phyloP scores from a whole-genome alignment of 1,140 invertebrate genomes.

The Eurosta solidaginis region DNA sequence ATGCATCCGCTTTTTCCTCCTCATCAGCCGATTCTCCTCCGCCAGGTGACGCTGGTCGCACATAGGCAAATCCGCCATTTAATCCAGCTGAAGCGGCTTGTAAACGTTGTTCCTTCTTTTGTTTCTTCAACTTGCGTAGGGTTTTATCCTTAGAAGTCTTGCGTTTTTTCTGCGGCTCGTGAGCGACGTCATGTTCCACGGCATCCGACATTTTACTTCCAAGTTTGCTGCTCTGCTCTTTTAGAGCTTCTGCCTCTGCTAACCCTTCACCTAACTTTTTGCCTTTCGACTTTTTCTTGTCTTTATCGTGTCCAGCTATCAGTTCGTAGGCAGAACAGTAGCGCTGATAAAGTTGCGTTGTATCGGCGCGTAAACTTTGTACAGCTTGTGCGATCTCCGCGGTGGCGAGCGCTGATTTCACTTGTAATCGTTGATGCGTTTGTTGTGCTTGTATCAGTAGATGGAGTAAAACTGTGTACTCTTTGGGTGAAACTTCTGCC shows the following conservation, averaged over 20 bases:
- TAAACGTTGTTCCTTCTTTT: slow-evolving; percentile 38
- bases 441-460: slow-evolving; percentile 29
- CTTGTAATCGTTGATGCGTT: background rate
- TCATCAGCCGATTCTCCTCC: background rate
- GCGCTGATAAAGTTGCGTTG: slow-evolving; percentile 33
- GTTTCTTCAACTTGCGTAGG: slow-evolving; percentile 35
- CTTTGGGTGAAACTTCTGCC: slow-evolving; percentile 34
- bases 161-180: background rate
- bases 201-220: background rate
- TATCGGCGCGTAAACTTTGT: slow-evolving; percentile 41
- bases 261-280: background rate
- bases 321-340: slow-evolving; percentile 54
- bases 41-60: background rate
- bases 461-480: slow-evolving; percentile 36
- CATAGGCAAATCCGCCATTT: slow-evolving; percentile 32
- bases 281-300: slow-evolving; percentile 34
- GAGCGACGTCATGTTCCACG: background rate
- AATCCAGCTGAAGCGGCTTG: slow-evolving; percentile 37
- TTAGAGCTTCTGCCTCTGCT: background rate
- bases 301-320: slow-evolving; percentile 53
- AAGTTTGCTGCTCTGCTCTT: background rate
- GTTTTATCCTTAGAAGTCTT: background rate
- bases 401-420: background rate
- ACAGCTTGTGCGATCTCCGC: slow-evolving; percentile 42
- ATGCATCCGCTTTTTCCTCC: too few species aligned